Evolutionary conservation across 2,113 vertebrate species (phyloP).

Genomic region (Gulo gulo): DNA sequence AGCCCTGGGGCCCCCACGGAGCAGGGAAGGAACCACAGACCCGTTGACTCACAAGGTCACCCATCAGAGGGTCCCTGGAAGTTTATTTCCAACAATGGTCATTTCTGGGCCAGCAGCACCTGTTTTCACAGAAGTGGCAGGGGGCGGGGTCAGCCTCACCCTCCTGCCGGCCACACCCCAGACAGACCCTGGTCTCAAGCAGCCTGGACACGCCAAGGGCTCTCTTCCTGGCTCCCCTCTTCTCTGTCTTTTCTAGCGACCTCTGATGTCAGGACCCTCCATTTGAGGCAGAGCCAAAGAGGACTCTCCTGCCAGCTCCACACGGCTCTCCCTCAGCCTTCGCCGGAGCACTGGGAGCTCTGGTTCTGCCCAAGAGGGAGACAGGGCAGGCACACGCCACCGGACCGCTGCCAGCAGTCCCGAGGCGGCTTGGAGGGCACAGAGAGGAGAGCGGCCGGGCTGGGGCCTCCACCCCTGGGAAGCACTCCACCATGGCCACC

Average conservation of each 20-base stretch:
- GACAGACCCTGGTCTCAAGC: neutral
- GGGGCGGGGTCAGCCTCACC: neutral
- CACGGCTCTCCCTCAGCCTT: neutral
- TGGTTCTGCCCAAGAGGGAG: neutral
- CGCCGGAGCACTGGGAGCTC: neutral
- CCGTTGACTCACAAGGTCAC: fast-evolving
- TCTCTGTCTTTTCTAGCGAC: neutral
- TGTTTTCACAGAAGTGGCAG: neutral
- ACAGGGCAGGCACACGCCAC: fast-evolving
- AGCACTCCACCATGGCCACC: no score
- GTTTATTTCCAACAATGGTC: neutral
- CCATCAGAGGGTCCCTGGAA: neutral
- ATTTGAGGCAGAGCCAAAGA: fast-evolving
- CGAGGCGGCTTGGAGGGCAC: fast-evolving
- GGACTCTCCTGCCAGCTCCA: neutral
- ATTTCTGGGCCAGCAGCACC: fast-evolving
- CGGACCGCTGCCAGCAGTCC: neutral
- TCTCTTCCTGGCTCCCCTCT: no score
- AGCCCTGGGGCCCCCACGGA: no score
- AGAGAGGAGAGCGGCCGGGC: neutral
- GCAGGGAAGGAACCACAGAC: no score
- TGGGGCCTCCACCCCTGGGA: fast-evolving
- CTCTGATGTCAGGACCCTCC: neutral
- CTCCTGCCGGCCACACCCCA: neutral
- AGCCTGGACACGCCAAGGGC: fast-evolving